Conservation (phyloP, 2,113 vertebrate species). For the Entomyzon cyanotis region DNA sequence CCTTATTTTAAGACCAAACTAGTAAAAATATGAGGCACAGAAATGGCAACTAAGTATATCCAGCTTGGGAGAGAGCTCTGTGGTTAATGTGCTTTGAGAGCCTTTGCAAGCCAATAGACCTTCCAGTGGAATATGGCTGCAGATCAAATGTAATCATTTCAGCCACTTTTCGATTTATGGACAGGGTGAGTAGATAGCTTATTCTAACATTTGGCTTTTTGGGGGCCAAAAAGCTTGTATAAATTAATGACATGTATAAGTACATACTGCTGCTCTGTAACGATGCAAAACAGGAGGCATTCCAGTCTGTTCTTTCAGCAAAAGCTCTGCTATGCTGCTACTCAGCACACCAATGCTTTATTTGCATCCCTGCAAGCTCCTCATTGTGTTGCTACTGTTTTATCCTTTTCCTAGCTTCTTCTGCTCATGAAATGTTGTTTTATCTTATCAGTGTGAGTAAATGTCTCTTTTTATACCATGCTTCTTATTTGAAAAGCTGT, state of each 20-base stretch:
- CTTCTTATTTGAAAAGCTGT: not conserved
- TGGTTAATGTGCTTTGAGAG: not conserved
- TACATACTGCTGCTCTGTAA: not conserved
- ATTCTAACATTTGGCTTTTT: not conserved
- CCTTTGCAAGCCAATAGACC: constrained; percentile 6
- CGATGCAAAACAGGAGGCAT: not conserved
- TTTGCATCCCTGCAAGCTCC: not conserved
- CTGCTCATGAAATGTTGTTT: not conserved
- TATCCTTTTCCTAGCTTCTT: not conserved
- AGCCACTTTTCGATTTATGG: constrained; percentile 16
- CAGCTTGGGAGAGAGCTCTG: not conserved
- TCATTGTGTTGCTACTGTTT: not conserved
- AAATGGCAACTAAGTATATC: not conserved
- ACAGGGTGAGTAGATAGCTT: not conserved
- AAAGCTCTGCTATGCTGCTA: not conserved
- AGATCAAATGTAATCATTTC: not conserved
- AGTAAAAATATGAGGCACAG: not conserved
- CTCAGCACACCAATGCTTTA: not conserved
- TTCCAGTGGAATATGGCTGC: constrained; percentile 34
- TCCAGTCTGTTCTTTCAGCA: not conserved
- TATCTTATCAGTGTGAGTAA: not conserved
- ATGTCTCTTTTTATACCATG: not conserved
- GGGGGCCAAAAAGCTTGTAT: constrained; percentile 12
- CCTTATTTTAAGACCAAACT: not conserved
- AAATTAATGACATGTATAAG: constrained; percentile 39